phyloP scores from a whole-genome alignment of 1,140 invertebrate genomes.

The Agrilus planipennis region DNA sequence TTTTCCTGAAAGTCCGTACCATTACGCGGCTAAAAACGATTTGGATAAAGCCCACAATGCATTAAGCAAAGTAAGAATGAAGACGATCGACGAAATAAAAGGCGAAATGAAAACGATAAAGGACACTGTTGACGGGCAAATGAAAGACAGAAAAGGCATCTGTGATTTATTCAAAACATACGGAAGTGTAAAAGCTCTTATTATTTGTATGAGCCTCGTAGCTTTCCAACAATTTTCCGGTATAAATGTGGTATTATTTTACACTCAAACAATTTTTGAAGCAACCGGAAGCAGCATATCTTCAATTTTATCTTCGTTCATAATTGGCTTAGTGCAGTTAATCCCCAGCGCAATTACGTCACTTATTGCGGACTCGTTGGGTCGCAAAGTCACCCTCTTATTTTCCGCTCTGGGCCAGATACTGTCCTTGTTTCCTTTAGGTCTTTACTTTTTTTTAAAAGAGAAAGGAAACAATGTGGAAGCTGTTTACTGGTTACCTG shows the following conservation, averaged over 20 bases:
- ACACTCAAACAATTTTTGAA: conserved; percentile 55
- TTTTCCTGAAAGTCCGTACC: conserved; percentile 65
- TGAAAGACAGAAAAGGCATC: conserved; percentile 34
- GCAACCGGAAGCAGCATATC: conserved; percentile 43
- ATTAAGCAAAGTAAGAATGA: conserved; percentile 49
- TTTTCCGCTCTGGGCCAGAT: conserved; percentile 49
- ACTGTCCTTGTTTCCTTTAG: conserved; percentile 13
- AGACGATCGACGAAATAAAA: conserved; percentile 41
- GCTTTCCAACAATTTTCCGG: conserved; percentile 62
- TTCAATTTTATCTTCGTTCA: conserved; percentile 52
- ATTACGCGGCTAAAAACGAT: conserved; percentile 44
- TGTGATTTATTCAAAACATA: conserved; percentile 42
- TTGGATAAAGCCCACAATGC: conserved; percentile 46
- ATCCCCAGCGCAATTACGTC: conserved; percentile 52
- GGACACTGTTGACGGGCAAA: conserved; percentile 9
- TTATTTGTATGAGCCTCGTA: conserved; percentile 54
- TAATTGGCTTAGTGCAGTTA: conserved; percentile 61
- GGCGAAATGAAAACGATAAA: conserved; percentile 40
- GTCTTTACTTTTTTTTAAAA: conserved; percentile 11
- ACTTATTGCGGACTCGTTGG: conserved; percentile 56
- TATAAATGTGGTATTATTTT: conserved; percentile 73
- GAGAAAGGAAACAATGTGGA: background rate
- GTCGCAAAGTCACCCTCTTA: conserved; percentile 55
- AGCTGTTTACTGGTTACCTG: conserved; percentile 30
- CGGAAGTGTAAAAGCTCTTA: conserved; percentile 46